Conservation (phyloP, 2,113 vertebrate genomes). For the Cnemophilus loriae region DNA sequence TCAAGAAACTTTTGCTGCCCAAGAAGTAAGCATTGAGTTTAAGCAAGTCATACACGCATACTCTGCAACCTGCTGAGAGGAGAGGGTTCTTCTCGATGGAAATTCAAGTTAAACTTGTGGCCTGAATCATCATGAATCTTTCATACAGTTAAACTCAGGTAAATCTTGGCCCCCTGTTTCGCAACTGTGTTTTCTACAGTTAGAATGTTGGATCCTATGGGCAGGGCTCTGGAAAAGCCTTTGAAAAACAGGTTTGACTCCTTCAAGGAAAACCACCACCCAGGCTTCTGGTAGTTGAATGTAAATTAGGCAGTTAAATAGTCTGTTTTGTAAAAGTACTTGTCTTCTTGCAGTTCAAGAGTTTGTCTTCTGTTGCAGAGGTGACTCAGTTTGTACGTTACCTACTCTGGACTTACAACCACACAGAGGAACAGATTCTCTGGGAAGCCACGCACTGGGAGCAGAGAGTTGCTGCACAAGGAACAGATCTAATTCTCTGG, state of each 20-base stretch:
- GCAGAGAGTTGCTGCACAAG: not conserved
- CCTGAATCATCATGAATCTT: not conserved
- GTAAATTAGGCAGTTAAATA: not conserved
- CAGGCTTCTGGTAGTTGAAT: not conserved
- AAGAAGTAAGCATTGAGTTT: not conserved
- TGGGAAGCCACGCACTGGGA: not conserved
- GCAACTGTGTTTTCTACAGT: not conserved
- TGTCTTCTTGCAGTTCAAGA: not conserved
- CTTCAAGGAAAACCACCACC: constrained; percentile 14
- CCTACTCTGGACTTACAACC: not conserved
- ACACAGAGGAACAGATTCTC: not conserved
- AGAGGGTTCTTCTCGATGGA: not conserved
- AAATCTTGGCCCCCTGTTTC: not conserved
- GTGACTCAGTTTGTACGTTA: not conserved
- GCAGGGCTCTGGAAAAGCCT: not conserved
- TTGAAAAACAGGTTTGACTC: constrained; percentile 51
- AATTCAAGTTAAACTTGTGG: not conserved
- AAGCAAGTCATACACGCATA: not conserved
- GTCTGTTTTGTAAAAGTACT: not conserved
- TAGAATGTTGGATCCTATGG: not conserved
- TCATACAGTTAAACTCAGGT: not conserved
- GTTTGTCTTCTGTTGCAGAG: not conserved
- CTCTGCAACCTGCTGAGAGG: not conserved
- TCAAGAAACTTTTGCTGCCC: not conserved
- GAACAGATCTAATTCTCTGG: not conserved